A percentile compares a stretch with the other conserved stretches of the same genome.
These are phyloP conservation scores for Phyllotis vaccarum DNA, from an alignment of 2,797 vertebrate species.

Conservation along the genomic window DNA sequence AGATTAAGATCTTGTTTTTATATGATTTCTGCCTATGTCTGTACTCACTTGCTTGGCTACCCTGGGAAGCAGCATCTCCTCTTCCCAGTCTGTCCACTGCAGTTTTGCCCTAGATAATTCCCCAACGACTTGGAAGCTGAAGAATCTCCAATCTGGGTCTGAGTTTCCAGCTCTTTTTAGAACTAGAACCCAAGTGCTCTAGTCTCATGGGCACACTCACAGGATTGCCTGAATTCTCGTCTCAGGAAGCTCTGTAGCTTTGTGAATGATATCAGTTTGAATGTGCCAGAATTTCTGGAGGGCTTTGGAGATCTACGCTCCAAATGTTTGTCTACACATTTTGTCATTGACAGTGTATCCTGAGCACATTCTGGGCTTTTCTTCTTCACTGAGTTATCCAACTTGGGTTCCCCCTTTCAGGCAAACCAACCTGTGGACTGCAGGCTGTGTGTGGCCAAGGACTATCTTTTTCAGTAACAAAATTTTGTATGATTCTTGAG, in stretches of 20 bases:
- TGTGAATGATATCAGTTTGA: neutral
- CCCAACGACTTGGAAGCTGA: neutral
- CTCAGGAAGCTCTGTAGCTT: neutral
- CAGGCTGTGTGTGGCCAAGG: neutral
- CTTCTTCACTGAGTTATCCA: neutral
- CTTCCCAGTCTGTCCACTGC: too few relatives aligned
- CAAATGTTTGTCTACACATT: neutral
- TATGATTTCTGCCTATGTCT: neutral
- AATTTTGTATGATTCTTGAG: neutral
- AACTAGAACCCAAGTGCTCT: neutral
- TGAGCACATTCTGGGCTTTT: neutral
- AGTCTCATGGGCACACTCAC: neutral
- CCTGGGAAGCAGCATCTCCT: neutral
- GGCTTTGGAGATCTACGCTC: neutral
- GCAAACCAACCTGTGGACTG: neutral
- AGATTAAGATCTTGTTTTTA: neutral
- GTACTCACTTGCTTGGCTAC: too few relatives aligned
- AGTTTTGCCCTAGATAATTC: fast-evolving
- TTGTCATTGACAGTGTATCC: neutral
- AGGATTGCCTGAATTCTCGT: neutral
- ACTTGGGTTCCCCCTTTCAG: neutral
- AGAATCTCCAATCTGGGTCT: neutral
- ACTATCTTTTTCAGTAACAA: neutral
- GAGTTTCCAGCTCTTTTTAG: neutral
- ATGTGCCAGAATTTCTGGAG: neutral